Conservation (phyloP, 2,113 vertebrate species). For the Anas platyrhynchos region DNA sequence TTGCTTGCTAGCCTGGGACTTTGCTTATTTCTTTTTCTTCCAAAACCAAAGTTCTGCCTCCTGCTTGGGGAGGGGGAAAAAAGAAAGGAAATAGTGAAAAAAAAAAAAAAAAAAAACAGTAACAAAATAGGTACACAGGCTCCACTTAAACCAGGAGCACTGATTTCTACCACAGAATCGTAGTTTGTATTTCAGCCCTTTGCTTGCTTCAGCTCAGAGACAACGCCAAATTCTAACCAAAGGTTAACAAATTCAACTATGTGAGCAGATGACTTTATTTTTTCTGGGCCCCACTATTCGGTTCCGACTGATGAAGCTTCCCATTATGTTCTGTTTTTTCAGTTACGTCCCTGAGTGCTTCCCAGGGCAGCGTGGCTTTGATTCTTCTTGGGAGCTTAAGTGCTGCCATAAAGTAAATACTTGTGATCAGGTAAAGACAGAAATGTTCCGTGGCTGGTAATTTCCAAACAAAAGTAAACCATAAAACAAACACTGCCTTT, state of each 20-base stretch:
- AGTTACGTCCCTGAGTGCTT: not conserved
- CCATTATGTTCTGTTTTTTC: not conserved
- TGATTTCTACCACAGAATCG: not conserved
- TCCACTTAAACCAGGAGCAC: not conserved
- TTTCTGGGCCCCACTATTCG: not conserved
- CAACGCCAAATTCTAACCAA: not conserved
- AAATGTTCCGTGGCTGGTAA: not conserved
- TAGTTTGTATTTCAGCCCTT: not conserved
- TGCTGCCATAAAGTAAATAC: not conserved
- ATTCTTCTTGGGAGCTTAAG: not conserved
- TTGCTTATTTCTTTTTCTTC: not conserved
- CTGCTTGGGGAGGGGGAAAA: not conserved
- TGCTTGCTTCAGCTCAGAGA: not conserved
- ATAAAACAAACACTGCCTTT: not conserved
- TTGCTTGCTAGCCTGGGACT: not conserved
- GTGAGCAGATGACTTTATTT: not conserved
- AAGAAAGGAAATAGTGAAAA: not conserved
- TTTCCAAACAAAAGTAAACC: not conserved
- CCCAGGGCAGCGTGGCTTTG: not conserved
- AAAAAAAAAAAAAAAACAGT: not conserved
- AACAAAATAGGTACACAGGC: not conserved
- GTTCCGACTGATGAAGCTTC: not conserved
- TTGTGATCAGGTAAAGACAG: not conserved
- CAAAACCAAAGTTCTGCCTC: not conserved
- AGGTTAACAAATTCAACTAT: not conserved